Base-by-base conservation (phyloP, 1,140 invertebrate species). In the Bombus waltoni region DNA sequence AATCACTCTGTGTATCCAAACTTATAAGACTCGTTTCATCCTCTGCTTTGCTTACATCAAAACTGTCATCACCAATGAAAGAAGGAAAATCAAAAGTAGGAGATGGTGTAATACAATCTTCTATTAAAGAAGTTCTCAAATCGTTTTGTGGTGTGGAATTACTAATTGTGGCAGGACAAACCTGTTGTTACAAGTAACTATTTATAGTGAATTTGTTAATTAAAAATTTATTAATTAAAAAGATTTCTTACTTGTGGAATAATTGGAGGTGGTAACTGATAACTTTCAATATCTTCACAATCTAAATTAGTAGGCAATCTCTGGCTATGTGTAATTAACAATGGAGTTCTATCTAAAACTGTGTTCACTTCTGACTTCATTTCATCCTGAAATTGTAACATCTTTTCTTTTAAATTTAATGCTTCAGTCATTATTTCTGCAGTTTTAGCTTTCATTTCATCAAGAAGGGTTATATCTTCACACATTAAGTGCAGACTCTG, bases 391-490 rank as follows among this genome's bases (percentile, higher is more conserved):
- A 96, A 96, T 88, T 93, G 89, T 79, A 93, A 88, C 92, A 98
- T 97, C 90, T 97, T 96, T 65, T 96, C 95, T 90, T 97, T 96
- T 8, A 98, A 94, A 71, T 95, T 95, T 70, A 96, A 92, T 25
- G 96, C 95, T 91, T 97, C 96, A 6, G 95, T 94, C 87, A 96
- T 94, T 65, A 97, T 95, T 62, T 95, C 95, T 53, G 96, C 95
- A 89, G 97, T 96, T 88, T 96, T 95, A 66, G 95, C 94, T 90
- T 96, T 95, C 38, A 97, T 92, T 87, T 97, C 97, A 74, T 96
- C 96, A 70, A 98, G 95, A 8, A 96, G 94, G 65, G 96, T 96
- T 89, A 98, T 96, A 91, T 97, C 96, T 93, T 97, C 97, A 73
- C 96, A 97, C 89, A 97, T 96, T 40, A 97, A 94, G 92, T 97